Percentiles rank a stretch among this genome's conserved stretches.
Evolutionary conservation across 2,888 invertebrate genomes (phyloP).

Genomic region (Sthenelais limicola): DNA sequence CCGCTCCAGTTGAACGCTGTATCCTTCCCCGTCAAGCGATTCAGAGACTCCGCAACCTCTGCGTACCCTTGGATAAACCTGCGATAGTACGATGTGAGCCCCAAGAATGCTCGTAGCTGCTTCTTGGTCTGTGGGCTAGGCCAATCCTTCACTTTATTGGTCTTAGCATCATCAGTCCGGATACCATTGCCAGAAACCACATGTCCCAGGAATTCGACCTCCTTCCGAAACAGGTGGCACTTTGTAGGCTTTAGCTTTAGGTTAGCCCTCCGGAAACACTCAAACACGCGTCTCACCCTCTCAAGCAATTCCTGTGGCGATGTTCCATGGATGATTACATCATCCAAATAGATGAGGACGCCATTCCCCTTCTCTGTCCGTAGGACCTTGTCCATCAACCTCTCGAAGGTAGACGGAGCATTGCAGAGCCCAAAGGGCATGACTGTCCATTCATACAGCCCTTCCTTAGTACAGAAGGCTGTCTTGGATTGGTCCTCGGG

Average conservation of each 20-base stretch:
- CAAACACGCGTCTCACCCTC: conserved; percentile 45
- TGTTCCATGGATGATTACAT: conserved; percentile 50
- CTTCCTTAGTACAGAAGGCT: conserved; percentile 50
- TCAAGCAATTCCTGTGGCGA: conserved; percentile 44
- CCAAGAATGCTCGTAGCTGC: conserved; percentile 33
- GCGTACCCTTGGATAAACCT: conserved; percentile 38
- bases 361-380: conserved; percentile 45
- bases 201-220: conserved; percentile 43
- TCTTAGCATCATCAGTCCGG: conserved; percentile 36
- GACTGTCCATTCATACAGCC: conserved; percentile 49
- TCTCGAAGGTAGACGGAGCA: conserved; percentile 52
- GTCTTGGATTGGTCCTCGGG: conserved; percentile 50
- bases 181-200: conserved; percentile 30
- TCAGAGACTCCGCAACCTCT: conserved; percentile 11
- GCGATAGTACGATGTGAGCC: conserved; percentile 40
- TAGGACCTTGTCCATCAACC: conserved; percentile 52
- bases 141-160: conserved; percentile 14
- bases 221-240: conserved; percentile 47
- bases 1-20: conserved; percentile 38
- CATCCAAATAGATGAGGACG: conserved; percentile 52
- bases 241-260: conserved; percentile 55
- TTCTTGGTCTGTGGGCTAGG: conserved; percentile 20
- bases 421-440: conserved; percentile 54
- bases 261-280: not conserved
- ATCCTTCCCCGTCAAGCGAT: not conserved